Percentiles rank a stretch among this genome's conserved stretches.
Evolutionary conservation across 2,888 invertebrate species (phyloP).

Genomic region (Drosophila mayaguana): DNA sequence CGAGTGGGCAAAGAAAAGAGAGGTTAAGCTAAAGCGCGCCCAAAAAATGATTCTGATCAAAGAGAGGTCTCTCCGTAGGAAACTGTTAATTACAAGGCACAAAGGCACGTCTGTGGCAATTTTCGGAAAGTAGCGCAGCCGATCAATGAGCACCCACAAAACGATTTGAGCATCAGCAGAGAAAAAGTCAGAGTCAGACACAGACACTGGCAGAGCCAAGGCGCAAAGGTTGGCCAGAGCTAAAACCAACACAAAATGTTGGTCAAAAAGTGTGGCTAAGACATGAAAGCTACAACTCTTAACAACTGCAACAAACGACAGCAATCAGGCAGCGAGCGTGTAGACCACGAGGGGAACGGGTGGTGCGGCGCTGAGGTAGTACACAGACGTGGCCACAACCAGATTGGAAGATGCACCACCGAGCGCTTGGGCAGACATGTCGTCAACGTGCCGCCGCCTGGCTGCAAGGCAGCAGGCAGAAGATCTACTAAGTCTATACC

Average conservation of each 20-base stretch:
- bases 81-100: conserved; percentile 78
- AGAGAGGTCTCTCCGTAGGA: conserved; percentile 62
- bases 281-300: conserved; percentile 82
- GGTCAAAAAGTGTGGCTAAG: conserved; percentile 82
- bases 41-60: conserved; percentile 78
- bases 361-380: neutral
- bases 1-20: neutral
- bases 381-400: conserved; percentile 43
- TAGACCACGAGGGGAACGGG: neutral
- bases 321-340: conserved; percentile 62
- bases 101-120: conserved; percentile 75
- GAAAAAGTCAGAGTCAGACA: conserved; percentile 9
- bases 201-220: conserved; percentile 38
- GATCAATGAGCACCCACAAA: conserved; percentile 77
- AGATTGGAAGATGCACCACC: conserved; percentile 60
- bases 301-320: conserved; percentile 80
- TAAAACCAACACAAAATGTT: conserved; percentile 67
- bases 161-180: conserved; percentile 58
- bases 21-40: conserved; percentile 59
- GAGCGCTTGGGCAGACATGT: conserved; percentile 72
- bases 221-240: conserved; percentile 25
- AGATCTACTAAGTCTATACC: conserved; percentile 78
- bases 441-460: conserved; percentile 70
- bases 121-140: conserved; percentile 77
- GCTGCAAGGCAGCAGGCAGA: conserved; percentile 46